Percentiles rank a stretch among this genome's conserved stretches.
These are phyloP conservation scores for Scaptomyza reducta DNA, from an alignment of 2,888 invertebrate genomes.

Conservation along the genomic window DNA sequence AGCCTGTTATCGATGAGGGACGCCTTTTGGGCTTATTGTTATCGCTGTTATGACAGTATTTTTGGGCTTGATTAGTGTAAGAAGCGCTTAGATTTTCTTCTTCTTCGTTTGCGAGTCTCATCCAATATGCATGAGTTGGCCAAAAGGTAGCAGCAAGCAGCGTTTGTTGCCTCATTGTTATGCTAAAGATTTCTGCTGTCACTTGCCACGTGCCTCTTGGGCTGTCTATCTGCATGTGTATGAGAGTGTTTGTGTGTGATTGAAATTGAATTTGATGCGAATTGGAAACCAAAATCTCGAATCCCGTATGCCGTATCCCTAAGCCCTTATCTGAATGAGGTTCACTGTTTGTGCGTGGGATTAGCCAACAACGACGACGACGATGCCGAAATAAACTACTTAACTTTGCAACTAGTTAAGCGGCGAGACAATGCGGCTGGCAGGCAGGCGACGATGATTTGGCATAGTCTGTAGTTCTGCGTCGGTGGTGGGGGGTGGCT, in stretches of 20 bases:
- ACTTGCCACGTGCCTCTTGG: constrained; percentile 71
- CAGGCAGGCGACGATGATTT: constrained; percentile 54
- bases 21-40: constrained; percentile 49
- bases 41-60: constrained; percentile 75
- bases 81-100: constrained; percentile 14
- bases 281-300: constrained; percentile 48
- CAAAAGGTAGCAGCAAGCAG: constrained; percentile 52
- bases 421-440: constrained; percentile 64
- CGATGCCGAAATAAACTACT: constrained; percentile 75
- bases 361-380: constrained; percentile 28
- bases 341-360: constrained; percentile 45
- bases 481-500: constrained; percentile 1
- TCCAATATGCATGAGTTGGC: constrained; percentile 77
- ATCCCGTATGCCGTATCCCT: constrained; percentile 13
- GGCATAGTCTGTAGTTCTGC: constrained; percentile 14
- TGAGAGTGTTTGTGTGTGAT: constrained; percentile 64
- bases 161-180: constrained; percentile 63
- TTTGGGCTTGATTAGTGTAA: constrained; percentile 61
- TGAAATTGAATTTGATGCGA: constrained; percentile 77
- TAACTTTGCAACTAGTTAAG: constrained; percentile 82
- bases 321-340: constrained; percentile 30
- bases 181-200: constrained; percentile 76
- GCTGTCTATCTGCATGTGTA: constrained; percentile 51
- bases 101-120: constrained; percentile 40
- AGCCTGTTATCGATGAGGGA: constrained; percentile 33